Percentiles rank a stretch among this genome's conserved stretches.
These are phyloP conservation scores for Melieria picta DNA, from an alignment of 2,888 invertebrate species.

Conservation along the genomic window DNA sequence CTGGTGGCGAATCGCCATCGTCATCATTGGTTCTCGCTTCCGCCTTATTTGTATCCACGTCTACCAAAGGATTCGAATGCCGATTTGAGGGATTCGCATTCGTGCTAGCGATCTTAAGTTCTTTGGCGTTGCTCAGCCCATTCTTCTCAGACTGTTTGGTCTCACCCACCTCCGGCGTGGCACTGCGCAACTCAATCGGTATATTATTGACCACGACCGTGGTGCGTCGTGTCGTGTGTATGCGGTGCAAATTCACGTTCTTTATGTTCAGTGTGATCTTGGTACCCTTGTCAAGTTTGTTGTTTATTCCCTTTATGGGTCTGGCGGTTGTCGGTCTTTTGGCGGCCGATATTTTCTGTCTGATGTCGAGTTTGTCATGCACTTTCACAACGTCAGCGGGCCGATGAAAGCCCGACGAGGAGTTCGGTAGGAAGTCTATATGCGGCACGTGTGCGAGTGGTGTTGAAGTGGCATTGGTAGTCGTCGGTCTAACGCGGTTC, in stretches of 20 bases:
- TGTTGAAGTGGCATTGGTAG: conserved; percentile 4
- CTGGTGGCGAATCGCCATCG: background rate
- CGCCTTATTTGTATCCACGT: conserved; percentile 11
- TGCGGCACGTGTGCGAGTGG: conserved; percentile 44
- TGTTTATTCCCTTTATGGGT: conserved; percentile 51
- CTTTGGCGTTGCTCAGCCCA: too few relatives aligned
- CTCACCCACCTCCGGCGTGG: conserved; percentile 25
- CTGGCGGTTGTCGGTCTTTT: conserved; percentile 60
- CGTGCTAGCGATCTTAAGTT: too few relatives aligned
- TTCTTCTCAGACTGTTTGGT: background rate
- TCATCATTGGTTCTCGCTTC: conserved; percentile 25
- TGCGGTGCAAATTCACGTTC: conserved; percentile 44
- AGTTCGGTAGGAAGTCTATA: conserved; percentile 53
- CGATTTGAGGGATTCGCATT: too few relatives aligned
- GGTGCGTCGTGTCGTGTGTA: conserved; percentile 49
- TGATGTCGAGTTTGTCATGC: conserved; percentile 72
- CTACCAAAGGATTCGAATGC: too few relatives aligned
- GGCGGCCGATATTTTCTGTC: conserved; percentile 62
- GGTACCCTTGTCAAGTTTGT: conserved; percentile 58
- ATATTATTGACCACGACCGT: conserved; percentile 62
- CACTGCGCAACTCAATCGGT: conserved; percentile 58
- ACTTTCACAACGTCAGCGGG: conserved; percentile 61
- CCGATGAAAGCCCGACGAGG: conserved; percentile 52
- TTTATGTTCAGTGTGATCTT: conserved; percentile 45
- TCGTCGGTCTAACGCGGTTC: conserved; percentile 49